These are phyloP conservation scores for Prionace glauca DNA, from an alignment of 2,797 vertebrate species.

Conservation along the genomic window DNA sequence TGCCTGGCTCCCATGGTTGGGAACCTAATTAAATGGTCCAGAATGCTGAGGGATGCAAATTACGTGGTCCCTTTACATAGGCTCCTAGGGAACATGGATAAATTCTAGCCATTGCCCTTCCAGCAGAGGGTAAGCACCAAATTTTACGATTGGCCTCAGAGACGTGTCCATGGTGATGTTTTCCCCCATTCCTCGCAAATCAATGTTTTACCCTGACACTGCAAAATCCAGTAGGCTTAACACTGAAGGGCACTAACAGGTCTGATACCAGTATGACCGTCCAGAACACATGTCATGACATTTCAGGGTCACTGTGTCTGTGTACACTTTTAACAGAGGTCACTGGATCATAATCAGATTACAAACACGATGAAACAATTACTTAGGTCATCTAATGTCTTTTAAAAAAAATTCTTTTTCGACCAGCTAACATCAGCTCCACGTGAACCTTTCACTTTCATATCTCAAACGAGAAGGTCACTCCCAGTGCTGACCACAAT, in stretches of 20 bases:
- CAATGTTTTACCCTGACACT: background rate
- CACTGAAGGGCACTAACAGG: background rate
- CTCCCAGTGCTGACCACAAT: too few relatives aligned
- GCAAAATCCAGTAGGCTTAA: background rate
- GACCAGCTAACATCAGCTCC: background rate
- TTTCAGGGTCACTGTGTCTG: background rate
- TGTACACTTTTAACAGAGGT: background rate
- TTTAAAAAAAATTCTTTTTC: background rate
- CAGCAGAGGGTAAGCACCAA: background rate
- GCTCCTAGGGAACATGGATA: background rate
- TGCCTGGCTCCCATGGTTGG: background rate
- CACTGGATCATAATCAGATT: background rate
- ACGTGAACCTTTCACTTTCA: background rate
- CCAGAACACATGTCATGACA: background rate
- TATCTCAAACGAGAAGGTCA: background rate
- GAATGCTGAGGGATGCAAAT: background rate
- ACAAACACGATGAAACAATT: too few relatives aligned
- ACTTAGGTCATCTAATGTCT: too few relatives aligned
- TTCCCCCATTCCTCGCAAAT: background rate
- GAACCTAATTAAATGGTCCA: too few relatives aligned
- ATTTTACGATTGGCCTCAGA: background rate
- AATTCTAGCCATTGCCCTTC: background rate
- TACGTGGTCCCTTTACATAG: background rate
- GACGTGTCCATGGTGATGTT: background rate
- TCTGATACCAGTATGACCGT: background rate